Evolutionary conservation across 2,113 vertebrate genomes (phyloP), one percentile per base, ranked within the genome.

Genomic region (Vulpes ferrilata): DNA sequence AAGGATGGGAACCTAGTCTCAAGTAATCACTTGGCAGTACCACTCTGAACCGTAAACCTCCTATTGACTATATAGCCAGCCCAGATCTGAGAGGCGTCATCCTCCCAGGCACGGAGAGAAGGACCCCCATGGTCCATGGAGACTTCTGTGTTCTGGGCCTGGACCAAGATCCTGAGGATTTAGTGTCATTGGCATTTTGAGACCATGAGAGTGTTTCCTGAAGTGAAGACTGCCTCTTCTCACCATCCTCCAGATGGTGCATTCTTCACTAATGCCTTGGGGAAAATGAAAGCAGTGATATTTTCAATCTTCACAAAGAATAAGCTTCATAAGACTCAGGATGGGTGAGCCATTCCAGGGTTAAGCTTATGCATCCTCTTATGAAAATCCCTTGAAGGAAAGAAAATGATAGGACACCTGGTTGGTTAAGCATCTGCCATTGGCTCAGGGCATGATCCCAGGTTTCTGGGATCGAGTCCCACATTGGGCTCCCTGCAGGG

Each of bases 111-210:
- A 38, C 16, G 22, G 38, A 73, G 30, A 81, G 30, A 59, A 0
- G 16, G 57, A 53, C 1, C 25, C 16, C 59, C 0, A 2, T 17
- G 6, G 64, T 4, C 64, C 12, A 0, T 5, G 32, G 67, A 11
- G 15, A 60, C 22, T 53, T 23, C 10, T 27, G 32, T 64, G 35
- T 32, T 86, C 74, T 30, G 12, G 3, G 3, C 8, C 0, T n/a
- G 32, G 32, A 17, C 23, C 51, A 3, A 17, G 25, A 13, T 6
- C 11, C 0, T 15, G 19, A 0, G 5, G 7, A 8, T 43, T 73
- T 57, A 48, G 2, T 48, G 11, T 11, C 27, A 25, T 3, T 62
- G 67, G 16, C 13, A 12, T 11, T 51, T 64, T 78, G 32, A 88
- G 43, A 38, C 55, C 30, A 11, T 30, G 3, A 76, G 27, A 53